phyloP scores from a whole-genome alignment of 1,140 invertebrate species.

The Heliothis subflexa region DNA sequence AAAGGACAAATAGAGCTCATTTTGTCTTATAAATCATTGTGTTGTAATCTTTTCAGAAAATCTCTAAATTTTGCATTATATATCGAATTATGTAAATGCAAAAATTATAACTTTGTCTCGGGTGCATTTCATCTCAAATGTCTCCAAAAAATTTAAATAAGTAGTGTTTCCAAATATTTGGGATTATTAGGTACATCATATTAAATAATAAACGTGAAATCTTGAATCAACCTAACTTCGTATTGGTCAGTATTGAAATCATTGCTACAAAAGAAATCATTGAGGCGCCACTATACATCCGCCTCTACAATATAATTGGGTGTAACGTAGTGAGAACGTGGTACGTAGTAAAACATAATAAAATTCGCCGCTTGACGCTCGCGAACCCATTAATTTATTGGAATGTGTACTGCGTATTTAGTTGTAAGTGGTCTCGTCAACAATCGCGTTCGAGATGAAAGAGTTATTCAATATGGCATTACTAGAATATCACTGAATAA shows the following conservation, averaged over 20 bases:
- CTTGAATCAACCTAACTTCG: neutral
- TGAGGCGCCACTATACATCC: slow-evolving; percentile 43
- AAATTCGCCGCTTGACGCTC: slow-evolving; percentile 10
- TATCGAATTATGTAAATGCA: no score
- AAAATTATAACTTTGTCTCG: neutral
- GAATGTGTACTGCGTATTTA: slow-evolving; percentile 40
- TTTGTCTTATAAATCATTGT: no score
- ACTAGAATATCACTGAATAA: neutral
- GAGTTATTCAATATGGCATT: neutral
- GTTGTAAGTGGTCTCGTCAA: slow-evolving; percentile 33
- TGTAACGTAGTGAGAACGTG: slow-evolving; percentile 36
- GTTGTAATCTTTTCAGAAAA: no score
- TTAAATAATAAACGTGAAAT: neutral
- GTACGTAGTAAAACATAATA: slow-evolving; percentile 11
- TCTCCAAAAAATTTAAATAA: no score
- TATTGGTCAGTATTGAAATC: neutral
- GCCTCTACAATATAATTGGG: slow-evolving; percentile 46
- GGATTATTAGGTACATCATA: neutral
- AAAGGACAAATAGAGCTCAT: neutral
- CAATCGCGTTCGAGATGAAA: slow-evolving; percentile 18
- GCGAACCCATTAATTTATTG: slow-evolving; percentile 40
- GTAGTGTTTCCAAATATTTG: no score
- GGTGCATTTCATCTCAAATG: no score
- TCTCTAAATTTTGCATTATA: no score
- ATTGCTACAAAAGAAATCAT: slow-evolving; percentile 6